Percentiles rank a stretch among this genome's conserved stretches.
Evolutionary conservation across 2,888 invertebrate genomes (phyloP).

Genomic region (Unio pictorum): DNA sequence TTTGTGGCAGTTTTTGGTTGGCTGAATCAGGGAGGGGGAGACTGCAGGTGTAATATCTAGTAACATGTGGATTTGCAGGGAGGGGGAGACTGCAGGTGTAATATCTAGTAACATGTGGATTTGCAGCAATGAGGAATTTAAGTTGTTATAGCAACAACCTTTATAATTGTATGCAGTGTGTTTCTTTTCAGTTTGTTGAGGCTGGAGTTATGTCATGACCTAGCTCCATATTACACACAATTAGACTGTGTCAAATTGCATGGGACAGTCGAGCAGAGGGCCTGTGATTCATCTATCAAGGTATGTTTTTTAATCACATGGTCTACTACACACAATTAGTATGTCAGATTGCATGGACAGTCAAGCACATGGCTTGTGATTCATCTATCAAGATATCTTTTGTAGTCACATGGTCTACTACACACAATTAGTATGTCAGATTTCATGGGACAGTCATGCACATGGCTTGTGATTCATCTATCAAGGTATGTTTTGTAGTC

Average conservation of each 20-base stretch:
- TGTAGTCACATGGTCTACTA: too few species aligned
- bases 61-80: too few species aligned
- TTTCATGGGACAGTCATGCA: too few species aligned
- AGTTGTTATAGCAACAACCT: not conserved
- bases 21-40: not conserved
- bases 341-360: too few species aligned
- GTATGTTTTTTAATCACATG: too few species aligned
- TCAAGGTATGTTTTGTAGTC: too few species aligned
- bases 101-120: too few species aligned
- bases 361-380: not conserved
- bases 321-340: slow-evolving; percentile 82
- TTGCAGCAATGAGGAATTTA: not conserved
- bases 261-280: slow-evolving; percentile 72
- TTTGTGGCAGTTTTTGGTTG: too few species aligned
- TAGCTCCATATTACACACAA: slow-evolving; percentile 88
- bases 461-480: not conserved
- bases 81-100: not conserved
- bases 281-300: too few species aligned
- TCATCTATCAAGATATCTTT: too few species aligned
- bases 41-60: not conserved
- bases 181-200: slow-evolving; percentile 78
- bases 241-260: slow-evolving; percentile 87
- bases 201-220: slow-evolving; percentile 88
- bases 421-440: too few species aligned
- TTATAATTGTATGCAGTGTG: not conserved